phyloP scores from a whole-genome alignment of 2,113 vertebrate genomes.

The Anarhynchus alexandrinus region DNA sequence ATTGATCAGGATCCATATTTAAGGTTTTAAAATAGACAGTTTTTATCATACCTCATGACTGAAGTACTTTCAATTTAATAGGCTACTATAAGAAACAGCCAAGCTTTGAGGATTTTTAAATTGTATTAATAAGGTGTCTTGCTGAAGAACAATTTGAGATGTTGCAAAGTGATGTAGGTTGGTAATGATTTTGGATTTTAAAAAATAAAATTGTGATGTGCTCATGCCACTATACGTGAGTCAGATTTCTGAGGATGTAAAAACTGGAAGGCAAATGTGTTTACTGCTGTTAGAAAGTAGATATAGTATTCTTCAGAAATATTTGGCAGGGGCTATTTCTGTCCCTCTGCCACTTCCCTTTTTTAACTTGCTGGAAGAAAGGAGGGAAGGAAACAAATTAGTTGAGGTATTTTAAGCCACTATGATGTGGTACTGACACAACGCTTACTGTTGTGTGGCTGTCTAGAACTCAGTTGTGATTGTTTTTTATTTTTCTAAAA shows the following conservation, averaged over 20 bases:
- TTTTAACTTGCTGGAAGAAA: background rate
- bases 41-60: background rate
- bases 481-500: background rate
- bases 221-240: rapidly evolving
- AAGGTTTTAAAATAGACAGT: background rate
- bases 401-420: background rate
- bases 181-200: background rate
- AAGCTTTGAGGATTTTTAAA: background rate
- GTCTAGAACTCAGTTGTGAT: background rate
- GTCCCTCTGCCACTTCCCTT: background rate
- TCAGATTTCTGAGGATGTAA: background rate
- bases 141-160: background rate
- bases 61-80: background rate
- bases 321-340: background rate
- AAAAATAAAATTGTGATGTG: background rate
- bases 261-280: background rate
- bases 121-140: background rate
- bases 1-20: background rate
- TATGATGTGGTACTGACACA: background rate
- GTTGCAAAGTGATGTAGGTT: background rate
- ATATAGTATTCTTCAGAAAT: background rate
- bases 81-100: background rate
- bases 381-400: background rate
- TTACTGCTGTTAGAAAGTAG: no score
- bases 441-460: background rate